Percentiles rank a stretch among this genome's conserved stretches.
phyloP scores from a whole-genome alignment of 2,113 vertebrate species.

The Notechis scutatus region DNA sequence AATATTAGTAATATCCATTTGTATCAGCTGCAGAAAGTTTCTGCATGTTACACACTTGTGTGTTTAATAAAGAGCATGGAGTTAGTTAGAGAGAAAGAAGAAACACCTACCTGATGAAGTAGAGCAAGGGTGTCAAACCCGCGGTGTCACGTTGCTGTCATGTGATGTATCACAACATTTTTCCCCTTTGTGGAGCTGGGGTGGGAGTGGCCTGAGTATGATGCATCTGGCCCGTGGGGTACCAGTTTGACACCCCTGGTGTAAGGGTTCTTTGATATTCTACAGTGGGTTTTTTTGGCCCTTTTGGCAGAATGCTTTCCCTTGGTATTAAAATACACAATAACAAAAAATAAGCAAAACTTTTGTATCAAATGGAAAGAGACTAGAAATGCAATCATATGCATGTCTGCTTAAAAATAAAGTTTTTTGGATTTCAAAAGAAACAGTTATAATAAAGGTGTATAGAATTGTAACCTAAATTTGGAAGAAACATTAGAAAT shows the following conservation, averaged over 20 bases:
- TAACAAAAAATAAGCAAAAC: background rate
- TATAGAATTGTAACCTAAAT: background rate
- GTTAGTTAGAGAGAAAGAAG: background rate
- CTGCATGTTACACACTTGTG: background rate
- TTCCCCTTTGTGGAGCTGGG: too few relatives aligned
- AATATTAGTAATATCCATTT: background rate
- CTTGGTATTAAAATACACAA: background rate
- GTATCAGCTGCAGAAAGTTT: background rate
- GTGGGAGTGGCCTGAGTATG: too few relatives aligned
- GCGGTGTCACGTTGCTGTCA: too few relatives aligned
- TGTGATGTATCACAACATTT: too few relatives aligned
- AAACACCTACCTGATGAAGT: background rate
- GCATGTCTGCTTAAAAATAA: background rate
- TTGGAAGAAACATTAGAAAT: background rate
- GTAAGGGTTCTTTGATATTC: background rate
- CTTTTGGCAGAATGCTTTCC: background rate
- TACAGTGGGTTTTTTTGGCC: background rate
- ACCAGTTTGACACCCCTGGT: too few relatives aligned
- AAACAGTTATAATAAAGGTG: background rate
- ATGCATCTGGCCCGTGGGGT: rapidly evolving
- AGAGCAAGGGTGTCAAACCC: too few relatives aligned
- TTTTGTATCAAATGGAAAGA: background rate
- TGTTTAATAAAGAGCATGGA: background rate
- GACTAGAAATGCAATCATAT: background rate
- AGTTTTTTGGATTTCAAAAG: background rate